A percentile compares a stretch with the other conserved stretches of the same genome.
Evolutionary conservation across 2,888 invertebrate genomes (phyloP).

Genomic region (Minunthozetes semirufus): DNA sequence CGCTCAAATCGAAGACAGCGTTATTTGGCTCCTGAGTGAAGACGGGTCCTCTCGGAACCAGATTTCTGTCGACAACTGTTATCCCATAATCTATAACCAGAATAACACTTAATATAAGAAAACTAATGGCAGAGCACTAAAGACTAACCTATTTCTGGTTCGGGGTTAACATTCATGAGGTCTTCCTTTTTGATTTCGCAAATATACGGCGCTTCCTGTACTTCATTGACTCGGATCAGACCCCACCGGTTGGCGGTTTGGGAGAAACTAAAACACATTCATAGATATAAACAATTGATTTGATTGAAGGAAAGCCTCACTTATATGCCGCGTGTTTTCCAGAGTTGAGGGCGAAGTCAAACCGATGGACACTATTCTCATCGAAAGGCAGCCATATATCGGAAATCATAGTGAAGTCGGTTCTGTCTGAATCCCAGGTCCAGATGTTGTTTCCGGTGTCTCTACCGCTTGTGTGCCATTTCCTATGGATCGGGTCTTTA

Average conservation of each 20-base stretch:
- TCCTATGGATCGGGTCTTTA: slow-evolving; percentile 74
- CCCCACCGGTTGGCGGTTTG: slow-evolving; percentile 69
- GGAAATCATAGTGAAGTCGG: slow-evolving; percentile 67
- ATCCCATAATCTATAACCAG: slow-evolving; percentile 68
- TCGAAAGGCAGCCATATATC: slow-evolving; percentile 62
- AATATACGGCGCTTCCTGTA: slow-evolving; percentile 69
- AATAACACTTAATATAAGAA: background rate
- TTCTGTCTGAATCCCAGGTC: slow-evolving; percentile 64
- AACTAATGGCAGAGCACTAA: background rate
- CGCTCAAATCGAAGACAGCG: slow-evolving; percentile 72
- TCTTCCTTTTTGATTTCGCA: slow-evolving; percentile 76
- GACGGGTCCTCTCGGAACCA: slow-evolving; percentile 77
- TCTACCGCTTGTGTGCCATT: slow-evolving; percentile 71
- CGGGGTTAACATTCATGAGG: slow-evolving; percentile 58
- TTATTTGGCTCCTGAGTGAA: slow-evolving; percentile 77
- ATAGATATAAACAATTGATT: slow-evolving; percentile 34
- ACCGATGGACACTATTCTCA: slow-evolving; percentile 3
- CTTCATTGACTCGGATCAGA: slow-evolving; percentile 66
- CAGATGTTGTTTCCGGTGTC: slow-evolving; percentile 44
- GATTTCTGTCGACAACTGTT: slow-evolving; percentile 68
- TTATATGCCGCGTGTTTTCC: slow-evolving; percentile 67
- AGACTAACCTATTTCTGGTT: slow-evolving; percentile 40
- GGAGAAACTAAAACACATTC: slow-evolving; percentile 45
- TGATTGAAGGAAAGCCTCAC: slow-evolving; percentile 47
- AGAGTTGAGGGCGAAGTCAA: background rate